phyloP scores from a whole-genome alignment of 2,888 invertebrate species.

The Sialis lutaria region DNA sequence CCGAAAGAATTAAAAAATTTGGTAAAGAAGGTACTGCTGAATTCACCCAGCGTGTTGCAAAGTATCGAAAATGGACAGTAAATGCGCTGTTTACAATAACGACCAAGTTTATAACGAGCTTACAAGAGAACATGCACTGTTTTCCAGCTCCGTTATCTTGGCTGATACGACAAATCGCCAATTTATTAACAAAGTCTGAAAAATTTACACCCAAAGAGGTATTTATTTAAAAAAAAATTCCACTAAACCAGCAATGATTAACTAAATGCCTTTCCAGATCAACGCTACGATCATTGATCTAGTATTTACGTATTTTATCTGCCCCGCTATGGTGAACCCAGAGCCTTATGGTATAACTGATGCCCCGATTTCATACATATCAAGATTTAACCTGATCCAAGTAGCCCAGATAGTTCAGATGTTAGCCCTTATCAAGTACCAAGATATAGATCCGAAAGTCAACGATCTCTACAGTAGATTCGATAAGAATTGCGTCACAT shows the following conservation, averaged over 20 bases:
- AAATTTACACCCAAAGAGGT: constrained; percentile 35
- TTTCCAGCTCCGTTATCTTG: constrained; percentile 83
- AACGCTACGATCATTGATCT: constrained; percentile 74
- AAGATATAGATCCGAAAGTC: constrained; percentile 55
- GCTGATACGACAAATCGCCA: constrained; percentile 76
- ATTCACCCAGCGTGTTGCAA: constrained; percentile 52
- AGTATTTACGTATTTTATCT: constrained; percentile 84
- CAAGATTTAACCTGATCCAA: constrained; percentile 77
- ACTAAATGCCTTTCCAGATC: constrained; percentile 17
- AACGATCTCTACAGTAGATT: constrained; percentile 64
- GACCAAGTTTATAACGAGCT: constrained; percentile 62
- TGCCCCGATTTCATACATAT: constrained; percentile 77
- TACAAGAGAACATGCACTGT: constrained; percentile 70
- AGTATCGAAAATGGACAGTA: constrained; percentile 65
- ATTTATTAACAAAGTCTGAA: constrained; percentile 40
- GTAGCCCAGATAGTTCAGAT: constrained; percentile 88
- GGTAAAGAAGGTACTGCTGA: constrained; percentile 58
- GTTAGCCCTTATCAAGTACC: constrained; percentile 70
- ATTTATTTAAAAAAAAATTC: constrained; percentile 3
- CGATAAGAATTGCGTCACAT: constrained; percentile 61
- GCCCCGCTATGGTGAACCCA: constrained; percentile 91
- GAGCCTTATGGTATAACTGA: constrained; percentile 90
- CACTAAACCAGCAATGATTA: neutral
- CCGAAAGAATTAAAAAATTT: constrained; percentile 44
- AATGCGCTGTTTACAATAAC: constrained; percentile 63